Percentiles rank a stretch among this genome's conserved stretches.
Evolutionary conservation across 64 coral and sea anemone species (phyloP).

Genomic region (Pocillopora verrucosa): DNA sequence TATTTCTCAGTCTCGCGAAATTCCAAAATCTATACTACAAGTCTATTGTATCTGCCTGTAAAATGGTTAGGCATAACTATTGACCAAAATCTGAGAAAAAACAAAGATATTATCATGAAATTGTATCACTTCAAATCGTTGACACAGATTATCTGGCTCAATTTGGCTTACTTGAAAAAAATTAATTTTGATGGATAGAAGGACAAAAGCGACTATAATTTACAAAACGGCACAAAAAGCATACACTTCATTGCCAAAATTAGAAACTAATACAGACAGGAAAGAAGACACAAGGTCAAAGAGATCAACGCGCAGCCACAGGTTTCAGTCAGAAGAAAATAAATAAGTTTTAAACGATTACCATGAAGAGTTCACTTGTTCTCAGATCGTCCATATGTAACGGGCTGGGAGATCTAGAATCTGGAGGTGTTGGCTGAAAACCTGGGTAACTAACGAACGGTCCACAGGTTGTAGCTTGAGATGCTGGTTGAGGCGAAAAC

Average conservation of each 20-base stretch:
- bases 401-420: conserved; percentile 60
- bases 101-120: too few species aligned
- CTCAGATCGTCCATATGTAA: conserved; percentile 47
- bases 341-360: background rate
- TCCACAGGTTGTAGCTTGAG: background rate
- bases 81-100: too few species aligned
- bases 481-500: conserved; percentile 17
- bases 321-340: background rate
- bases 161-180: too few species aligned
- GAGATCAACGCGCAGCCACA: background rate
- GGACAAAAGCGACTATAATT: too few species aligned
- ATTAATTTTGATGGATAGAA: too few species aligned
- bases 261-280: background rate
- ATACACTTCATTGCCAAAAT: background rate
- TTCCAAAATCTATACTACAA: conserved; percentile 1
- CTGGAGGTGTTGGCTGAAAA: conserved; percentile 53
- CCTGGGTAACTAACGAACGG: conserved; percentile 19
- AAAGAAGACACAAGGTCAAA: background rate
- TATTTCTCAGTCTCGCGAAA: background rate
- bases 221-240: background rate
- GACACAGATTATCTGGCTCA: too few species aligned
- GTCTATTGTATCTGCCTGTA: conserved; percentile 41
- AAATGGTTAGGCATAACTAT: background rate
- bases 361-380: conserved; percentile 43
- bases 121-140: too few species aligned